Conservation (phyloP, 1,140 invertebrate species). For the Pogonus chalceus region DNA sequence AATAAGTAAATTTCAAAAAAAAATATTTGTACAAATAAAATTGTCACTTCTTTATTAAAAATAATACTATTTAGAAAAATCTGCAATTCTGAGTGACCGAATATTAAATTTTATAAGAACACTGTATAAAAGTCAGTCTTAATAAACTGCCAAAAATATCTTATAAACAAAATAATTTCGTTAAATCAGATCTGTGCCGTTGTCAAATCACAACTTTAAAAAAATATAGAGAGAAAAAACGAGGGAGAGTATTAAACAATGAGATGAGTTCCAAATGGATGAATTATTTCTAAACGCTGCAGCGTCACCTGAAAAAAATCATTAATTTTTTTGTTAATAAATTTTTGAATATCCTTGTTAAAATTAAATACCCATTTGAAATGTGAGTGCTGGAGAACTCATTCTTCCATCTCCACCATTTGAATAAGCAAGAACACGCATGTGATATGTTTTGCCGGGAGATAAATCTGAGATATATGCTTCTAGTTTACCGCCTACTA, state of each 20-base stretch:
- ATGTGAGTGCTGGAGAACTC: constrained; percentile 82
- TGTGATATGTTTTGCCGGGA: constrained; percentile 76
- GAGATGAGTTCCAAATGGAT: background rate
- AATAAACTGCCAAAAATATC: background rate
- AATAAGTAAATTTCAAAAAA: background rate
- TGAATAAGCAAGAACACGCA: constrained; percentile 86
- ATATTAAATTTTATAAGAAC: background rate
- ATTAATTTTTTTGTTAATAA: too few relatives aligned
- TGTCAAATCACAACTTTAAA: background rate
- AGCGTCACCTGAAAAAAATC: background rate
- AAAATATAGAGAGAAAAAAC: background rate
- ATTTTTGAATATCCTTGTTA: background rate
- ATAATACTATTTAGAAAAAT: too few relatives aligned
- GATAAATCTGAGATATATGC: constrained; percentile 66
- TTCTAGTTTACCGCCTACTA: constrained; percentile 65
- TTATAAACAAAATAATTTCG: too few relatives aligned
- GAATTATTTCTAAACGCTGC: background rate
- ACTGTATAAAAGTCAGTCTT: background rate
- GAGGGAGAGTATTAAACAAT: background rate
- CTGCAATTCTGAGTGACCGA: too few relatives aligned
- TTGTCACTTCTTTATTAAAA: too few relatives aligned
- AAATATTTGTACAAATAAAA: too few relatives aligned
- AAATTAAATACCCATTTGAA: constrained; percentile 61
- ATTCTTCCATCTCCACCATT: constrained; percentile 91
- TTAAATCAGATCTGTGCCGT: too few relatives aligned